Evolutionary conservation across 2,888 invertebrate genomes (phyloP).

Genomic region (Synanthedon tipuliformis): DNA sequence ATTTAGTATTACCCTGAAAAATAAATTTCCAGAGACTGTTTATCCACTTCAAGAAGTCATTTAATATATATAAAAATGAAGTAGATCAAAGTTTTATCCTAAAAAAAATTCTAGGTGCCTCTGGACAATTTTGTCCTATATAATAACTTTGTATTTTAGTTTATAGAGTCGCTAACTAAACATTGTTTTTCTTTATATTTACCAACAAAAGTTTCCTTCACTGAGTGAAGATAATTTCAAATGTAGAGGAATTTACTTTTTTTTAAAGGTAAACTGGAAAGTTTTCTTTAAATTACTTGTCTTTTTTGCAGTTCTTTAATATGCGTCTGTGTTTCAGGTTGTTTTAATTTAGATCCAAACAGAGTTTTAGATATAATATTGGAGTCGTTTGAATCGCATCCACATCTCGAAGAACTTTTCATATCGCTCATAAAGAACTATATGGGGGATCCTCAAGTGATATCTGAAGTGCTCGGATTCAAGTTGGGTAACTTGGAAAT

Average conservation of each 20-base stretch:
- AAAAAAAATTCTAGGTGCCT: no score
- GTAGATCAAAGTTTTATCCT: no score
- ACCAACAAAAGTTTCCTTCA: no score
- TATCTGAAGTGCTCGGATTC: slow-evolving; percentile 95
- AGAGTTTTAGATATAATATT: slow-evolving; percentile 95
- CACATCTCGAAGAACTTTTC: slow-evolving; percentile 82
- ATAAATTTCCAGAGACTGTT: no score
- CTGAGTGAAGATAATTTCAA: not conserved
- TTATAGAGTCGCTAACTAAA: no score
- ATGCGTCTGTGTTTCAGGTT: slow-evolving; percentile 75
- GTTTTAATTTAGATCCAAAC: slow-evolving; percentile 99
- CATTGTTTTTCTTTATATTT: no score
- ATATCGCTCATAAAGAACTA: slow-evolving; percentile 86
- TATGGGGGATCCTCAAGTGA: slow-evolving; percentile 82
- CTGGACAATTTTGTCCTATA: no score
- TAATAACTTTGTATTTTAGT: no score
- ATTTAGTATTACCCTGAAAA: no score
- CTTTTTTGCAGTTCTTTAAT: not conserved
- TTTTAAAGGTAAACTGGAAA: not conserved
- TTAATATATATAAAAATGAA: no score
- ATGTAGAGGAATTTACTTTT: not conserved
- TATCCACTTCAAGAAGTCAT: no score
- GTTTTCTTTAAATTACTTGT: no score
- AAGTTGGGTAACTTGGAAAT: slow-evolving; percentile 82
- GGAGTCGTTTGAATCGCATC: slow-evolving; percentile 94